These are phyloP conservation scores for Drosophila lutescens DNA, from an alignment of 2,888 invertebrate species.

Conservation along the genomic window DNA sequence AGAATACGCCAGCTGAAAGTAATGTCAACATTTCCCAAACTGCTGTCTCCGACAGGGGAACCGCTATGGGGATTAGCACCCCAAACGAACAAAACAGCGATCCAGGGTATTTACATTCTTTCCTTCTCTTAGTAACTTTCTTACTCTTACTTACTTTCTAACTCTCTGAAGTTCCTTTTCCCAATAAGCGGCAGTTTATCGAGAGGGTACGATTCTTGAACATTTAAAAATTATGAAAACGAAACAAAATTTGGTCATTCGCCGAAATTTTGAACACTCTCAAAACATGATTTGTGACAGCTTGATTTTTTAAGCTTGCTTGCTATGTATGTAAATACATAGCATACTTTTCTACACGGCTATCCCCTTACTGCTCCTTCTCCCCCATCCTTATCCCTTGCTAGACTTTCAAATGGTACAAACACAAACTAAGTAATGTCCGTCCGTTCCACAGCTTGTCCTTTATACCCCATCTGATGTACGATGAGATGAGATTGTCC, in stretches of 20 bases:
- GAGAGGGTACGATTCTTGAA: neutral
- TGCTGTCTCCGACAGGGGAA: neutral
- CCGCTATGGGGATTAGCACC: neutral
- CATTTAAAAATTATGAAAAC: conserved; percentile 1
- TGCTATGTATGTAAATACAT: neutral
- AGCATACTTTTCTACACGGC: neutral
- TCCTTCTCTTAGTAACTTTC: neutral
- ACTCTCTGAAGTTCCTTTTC: neutral
- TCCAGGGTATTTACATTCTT: conserved; percentile 15
- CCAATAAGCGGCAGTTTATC: neutral
- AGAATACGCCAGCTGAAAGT: neutral
- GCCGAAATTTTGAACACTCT: neutral
- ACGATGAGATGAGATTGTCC: neutral
- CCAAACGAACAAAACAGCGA: conserved; percentile 4
- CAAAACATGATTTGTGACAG: conserved; percentile 2
- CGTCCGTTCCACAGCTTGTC: conserved; percentile 24
- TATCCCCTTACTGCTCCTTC: neutral
- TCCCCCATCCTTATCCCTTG: too few relatives aligned
- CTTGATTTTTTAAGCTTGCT: neutral
- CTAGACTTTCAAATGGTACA: neutral
- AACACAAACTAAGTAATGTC: conserved; percentile 3
- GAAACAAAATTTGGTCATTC: conserved; percentile 2
- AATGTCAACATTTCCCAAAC: neutral
- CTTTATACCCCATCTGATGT: neutral
- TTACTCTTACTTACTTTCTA: too few relatives aligned